A percentile compares a stretch with the other conserved stretches of the same genome.
Conservation (phyloP, 1,140 invertebrate species). For the Drosophila neocordata region DNA sequence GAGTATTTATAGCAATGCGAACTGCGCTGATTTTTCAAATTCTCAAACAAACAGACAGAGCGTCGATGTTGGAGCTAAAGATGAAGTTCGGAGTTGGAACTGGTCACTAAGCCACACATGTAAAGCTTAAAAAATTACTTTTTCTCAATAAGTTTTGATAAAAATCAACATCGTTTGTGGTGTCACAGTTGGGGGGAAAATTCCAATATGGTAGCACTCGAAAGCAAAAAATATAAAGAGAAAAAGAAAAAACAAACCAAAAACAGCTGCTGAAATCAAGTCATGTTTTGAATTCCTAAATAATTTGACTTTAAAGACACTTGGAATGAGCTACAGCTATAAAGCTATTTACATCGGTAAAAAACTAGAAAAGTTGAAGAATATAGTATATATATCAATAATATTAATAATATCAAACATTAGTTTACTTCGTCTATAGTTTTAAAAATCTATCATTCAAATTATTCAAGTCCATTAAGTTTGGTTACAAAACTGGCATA, state of each 20-base stretch:
- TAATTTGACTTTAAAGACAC: constrained; percentile 12
- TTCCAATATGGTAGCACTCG: constrained; percentile 78
- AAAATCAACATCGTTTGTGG: constrained; percentile 80
- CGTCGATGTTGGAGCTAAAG: constrained; percentile 8
- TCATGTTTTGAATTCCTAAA: background rate
- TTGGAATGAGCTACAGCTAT: constrained; percentile 23
- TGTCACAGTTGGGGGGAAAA: constrained; percentile 74
- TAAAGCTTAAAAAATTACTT: constrained; percentile 79
- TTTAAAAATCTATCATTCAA: no score
- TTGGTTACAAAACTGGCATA: no score
- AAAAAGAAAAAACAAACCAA: constrained; percentile 24
- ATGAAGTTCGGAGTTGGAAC: background rate
- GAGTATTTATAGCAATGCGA: constrained; percentile 62
- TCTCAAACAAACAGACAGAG: constrained; percentile 37
- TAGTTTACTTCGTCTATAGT: no score
- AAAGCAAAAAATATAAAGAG: no score
- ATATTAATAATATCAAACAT: no score
- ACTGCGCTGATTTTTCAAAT: constrained; percentile 74
- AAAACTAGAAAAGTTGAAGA: no score
- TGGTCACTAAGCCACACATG: constrained; percentile 40
- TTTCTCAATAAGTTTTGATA: constrained; percentile 81
- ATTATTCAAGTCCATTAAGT: no score
- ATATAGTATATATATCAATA: no score
- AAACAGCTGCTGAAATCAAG: constrained; percentile 3
- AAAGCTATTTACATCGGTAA: background rate